Evolutionary conservation across 2,888 invertebrate genomes (phyloP), one percentile per base, ranked within the genome.

Genomic region (Polylopha cassiicola): DNA sequence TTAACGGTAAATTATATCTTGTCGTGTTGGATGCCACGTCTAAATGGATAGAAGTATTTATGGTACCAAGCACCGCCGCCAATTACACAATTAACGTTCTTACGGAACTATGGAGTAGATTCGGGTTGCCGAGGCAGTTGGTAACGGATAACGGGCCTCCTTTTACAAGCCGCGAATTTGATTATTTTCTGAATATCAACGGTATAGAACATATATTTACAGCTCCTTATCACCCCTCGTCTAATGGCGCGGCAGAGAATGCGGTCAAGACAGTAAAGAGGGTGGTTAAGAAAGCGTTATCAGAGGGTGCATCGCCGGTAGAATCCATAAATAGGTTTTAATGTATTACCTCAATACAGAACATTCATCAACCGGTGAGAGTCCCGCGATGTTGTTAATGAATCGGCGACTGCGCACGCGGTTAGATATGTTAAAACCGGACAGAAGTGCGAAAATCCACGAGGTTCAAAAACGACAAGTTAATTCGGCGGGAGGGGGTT

Each of bases 1-100:
- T 27, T 3, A 11, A 23, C 7, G 21, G 13, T 3, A 16, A 28
- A 2, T 22, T 8, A 6, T 33, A 28, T 39, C 17, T 32, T 21
- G 21, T 39, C 1, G 11, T 28, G 1, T 20, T 39, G 2, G 39
- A 39, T 13, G 32, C 29, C 2, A 34, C 10, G 27, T 29, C 34
- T 3, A 36, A 42, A 21, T 42, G 42, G 42, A 10, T 37, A 10
- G 42, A 42, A 20, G 18, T 24, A 4, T 38, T 13, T 11, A n/a
- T 11, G 8, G 31, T 32, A 1, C 18, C 31, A 3, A 30, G 20
- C 4, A 20, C 20, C 7, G 20, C 30, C 17, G 7, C 18, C 17
- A 6, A 24, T 17, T 24, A 13, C 3, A 24, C 26, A 3, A 26
- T 26, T n/a, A 10, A 14, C n/a, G 14, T 5, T 4, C 14, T 26